These are phyloP conservation scores for Drosophila bunnanda DNA, from an alignment of 2,888 invertebrate species.

Conservation along the genomic window DNA sequence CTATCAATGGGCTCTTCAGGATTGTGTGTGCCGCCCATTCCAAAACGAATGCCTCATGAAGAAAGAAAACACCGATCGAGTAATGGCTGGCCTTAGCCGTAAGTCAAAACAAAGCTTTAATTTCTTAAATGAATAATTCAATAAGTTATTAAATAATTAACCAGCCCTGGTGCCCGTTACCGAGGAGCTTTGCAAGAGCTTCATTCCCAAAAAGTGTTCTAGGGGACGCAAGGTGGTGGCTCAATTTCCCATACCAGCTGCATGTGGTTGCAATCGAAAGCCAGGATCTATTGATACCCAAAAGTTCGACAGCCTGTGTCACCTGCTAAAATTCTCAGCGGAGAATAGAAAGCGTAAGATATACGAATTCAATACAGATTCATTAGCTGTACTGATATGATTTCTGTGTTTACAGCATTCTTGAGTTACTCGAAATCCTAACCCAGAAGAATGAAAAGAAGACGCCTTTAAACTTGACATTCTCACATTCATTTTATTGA, in stretches of 20 bases:
- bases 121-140: neutral
- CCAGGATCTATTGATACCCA: conserved; percentile 25
- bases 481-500: neutral
- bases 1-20: conserved; percentile 39
- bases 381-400: neutral
- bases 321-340: conserved; percentile 19
- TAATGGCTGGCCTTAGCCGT: conserved; percentile 27
- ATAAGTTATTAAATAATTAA: neutral
- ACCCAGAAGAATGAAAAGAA: neutral
- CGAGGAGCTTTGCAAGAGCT: conserved; percentile 28
- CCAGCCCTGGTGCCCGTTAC: conserved; percentile 43
- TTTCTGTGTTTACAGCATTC: conserved; percentile 32
- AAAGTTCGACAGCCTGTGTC: conserved; percentile 31
- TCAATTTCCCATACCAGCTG: conserved; percentile 33
- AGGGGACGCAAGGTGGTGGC: conserved; percentile 26
- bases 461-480: neutral
- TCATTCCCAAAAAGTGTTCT: conserved; percentile 22
- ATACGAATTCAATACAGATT: neutral
- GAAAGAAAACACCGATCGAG: conserved; percentile 17
- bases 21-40: conserved; percentile 48
- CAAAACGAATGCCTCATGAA: conserved; percentile 45
- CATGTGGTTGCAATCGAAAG: conserved; percentile 44
- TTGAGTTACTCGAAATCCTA: conserved; percentile 6
- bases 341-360: conserved; percentile 25
- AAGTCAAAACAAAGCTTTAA: neutral